Base-by-base conservation (phyloP, 1,140 invertebrate genomes). In the Lepidurus arcticus region DNA sequence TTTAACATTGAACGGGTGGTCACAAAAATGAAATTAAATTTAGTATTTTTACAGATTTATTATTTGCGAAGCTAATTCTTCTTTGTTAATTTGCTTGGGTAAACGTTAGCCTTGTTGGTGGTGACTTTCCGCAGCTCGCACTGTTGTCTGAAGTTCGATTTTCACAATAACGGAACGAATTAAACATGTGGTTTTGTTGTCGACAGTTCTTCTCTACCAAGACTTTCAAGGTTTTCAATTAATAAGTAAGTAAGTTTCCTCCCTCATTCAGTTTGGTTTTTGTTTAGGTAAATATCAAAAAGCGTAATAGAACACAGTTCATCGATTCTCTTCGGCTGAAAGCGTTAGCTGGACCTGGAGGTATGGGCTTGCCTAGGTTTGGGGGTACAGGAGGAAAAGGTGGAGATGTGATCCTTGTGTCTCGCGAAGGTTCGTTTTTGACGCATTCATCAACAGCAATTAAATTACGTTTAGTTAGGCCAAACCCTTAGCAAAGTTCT, bases 341-440 rank as follows among this genome's bases (percentile, higher is more conserved):
- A 82, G 92, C 94, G 4, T 89, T 88, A 83, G 93, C 89, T 26
- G 94, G 94, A 21, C 85, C 88, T 44, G 95, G 95, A 11, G 93
- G 92, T 4, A 88, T 89, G 82, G 95, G 95, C 1, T 83, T 90
- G 73, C 90, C 92, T 1, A 88, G 89, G 81, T 94, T 90, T 85
- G 94, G 94, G 13, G 95, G 94, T 7, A 83, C 92, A 10, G 95
- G 95, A 34, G 95, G 95, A 0, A 89, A 90, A 84, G 95, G 95
- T 21, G 95, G 95, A 16, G 90, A 92, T 86, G 89, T 97, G 13
- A 90, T 89, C 82, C 85, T 93, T 21, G 83, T 90, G 45, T 92
- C 90, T 0, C 89, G 89, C 80, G 89, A 93, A 82, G 84, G 83
- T 83, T 79, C 75, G 78, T 43, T 53, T 11, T 26, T 73, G 9